These are phyloP conservation scores for Leiothrix lutea DNA, from an alignment of 2,113 vertebrate species.

Conservation along the genomic window DNA sequence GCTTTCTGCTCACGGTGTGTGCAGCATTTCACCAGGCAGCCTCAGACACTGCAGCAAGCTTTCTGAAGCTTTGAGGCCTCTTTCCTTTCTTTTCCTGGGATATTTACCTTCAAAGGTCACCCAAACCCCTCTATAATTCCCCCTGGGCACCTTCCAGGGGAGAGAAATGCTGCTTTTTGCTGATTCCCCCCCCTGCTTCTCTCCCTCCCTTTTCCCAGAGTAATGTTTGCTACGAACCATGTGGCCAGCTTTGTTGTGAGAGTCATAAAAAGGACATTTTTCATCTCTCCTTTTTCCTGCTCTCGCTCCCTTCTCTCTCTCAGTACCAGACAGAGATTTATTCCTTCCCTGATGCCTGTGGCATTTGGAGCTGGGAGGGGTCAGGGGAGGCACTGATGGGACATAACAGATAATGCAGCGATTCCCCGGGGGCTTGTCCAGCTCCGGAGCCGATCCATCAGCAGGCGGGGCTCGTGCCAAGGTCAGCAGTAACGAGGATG, in stretches of 20 bases:
- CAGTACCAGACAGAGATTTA: constrained; percentile 92
- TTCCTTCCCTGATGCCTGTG: constrained; percentile 83
- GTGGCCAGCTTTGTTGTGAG: constrained; percentile 58
- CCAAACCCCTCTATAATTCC: not conserved
- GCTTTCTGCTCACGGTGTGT: not conserved
- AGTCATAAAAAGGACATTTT: constrained; percentile 70
- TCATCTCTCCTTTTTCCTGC: constrained; percentile 69
- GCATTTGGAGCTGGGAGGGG: constrained; percentile 78
- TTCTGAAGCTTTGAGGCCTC: not conserved
- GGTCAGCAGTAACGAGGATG: constrained; percentile 97
- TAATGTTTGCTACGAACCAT: constrained; percentile 9
- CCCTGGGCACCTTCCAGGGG: not conserved
- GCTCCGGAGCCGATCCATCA: constrained; percentile 92
- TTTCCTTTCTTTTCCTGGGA: not conserved
- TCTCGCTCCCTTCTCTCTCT: constrained; percentile 45
- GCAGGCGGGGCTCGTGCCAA: constrained; percentile 85
- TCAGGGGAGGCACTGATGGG: constrained; percentile 80
- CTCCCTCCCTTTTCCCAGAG: not conserved
- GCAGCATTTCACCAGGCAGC: not conserved
- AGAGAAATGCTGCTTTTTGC: not conserved
- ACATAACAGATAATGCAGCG: constrained; percentile 92
- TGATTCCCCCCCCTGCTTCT: not conserved
- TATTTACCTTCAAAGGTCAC: constrained; percentile 63
- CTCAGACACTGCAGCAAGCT: not conserved
- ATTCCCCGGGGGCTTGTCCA: constrained; percentile 88